These are phyloP conservation scores for Diplazon laetatorius DNA, from an alignment of 2,888 invertebrate genomes.

Conservation along the genomic window DNA sequence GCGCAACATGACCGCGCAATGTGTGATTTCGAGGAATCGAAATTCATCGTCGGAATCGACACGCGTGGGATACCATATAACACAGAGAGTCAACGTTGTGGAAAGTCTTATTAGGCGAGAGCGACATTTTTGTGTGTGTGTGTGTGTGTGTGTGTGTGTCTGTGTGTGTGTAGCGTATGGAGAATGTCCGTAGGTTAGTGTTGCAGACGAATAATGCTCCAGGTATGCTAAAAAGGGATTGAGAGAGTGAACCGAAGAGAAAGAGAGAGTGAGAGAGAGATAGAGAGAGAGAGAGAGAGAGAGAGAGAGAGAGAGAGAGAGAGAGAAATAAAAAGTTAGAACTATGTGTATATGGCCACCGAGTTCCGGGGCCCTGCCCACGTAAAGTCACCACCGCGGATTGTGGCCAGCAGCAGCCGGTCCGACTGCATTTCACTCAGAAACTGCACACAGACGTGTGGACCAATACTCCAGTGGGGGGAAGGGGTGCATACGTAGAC, in stretches of 20 bases:
- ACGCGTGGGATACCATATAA: constrained; percentile 21
- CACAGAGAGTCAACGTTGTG: constrained; percentile 23
- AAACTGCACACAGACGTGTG: constrained; percentile 52
- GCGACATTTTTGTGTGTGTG: too few relatives aligned
- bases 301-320: constrained; percentile 7
- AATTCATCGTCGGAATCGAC: constrained; percentile 36
- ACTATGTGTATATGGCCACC: constrained; percentile 54
- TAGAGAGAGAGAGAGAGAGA: constrained; percentile 18
- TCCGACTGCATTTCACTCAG: constrained; percentile 76
- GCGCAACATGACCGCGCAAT: constrained; percentile 7
- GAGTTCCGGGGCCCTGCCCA: constrained; percentile 64
- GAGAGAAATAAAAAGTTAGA: constrained; percentile 17
- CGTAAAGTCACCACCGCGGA: constrained; percentile 56
- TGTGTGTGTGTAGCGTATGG: constrained; percentile 4
- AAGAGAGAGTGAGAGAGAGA: constrained; percentile 4
- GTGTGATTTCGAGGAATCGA: constrained; percentile 45
- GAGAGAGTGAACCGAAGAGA: too few relatives aligned
- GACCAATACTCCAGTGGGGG: constrained; percentile 14
- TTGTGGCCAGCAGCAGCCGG: constrained; percentile 69
- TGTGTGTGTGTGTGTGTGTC: too few relatives aligned
- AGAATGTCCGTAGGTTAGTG: neutral
- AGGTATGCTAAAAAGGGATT: constrained; percentile 21
- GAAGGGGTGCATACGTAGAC: neutral
- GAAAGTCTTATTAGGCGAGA: constrained; percentile 40
- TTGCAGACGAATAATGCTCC: constrained; percentile 16